Percentiles rank a stretch among this genome's conserved stretches.
These are phyloP conservation scores for Amiota communis DNA, from an alignment of 2,888 invertebrate species.

Conservation along the genomic window DNA sequence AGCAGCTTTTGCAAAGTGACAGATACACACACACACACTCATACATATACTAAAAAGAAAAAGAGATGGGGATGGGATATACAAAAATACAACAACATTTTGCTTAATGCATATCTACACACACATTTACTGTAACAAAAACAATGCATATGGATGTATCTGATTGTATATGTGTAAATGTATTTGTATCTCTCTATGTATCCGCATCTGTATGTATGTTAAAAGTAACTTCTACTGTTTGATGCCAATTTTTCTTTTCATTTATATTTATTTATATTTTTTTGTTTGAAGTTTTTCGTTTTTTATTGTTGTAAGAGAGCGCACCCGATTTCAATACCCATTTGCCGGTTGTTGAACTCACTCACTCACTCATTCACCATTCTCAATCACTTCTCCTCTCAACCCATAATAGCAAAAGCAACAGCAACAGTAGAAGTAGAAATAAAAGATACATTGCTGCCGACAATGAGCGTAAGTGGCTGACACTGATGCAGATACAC, in stretches of 20 bases:
- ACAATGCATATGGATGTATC: neutral
- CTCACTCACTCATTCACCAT: no score
- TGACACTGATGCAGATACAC: neutral
- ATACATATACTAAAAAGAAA: constrained; percentile 17
- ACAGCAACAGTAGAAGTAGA: neutral
- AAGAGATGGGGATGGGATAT: constrained; percentile 1
- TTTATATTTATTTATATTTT: constrained; percentile 34
- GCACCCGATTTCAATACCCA: constrained; percentile 36
- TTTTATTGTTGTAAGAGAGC: neutral
- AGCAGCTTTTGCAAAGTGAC: constrained; percentile 25
- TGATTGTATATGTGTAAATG: constrained; percentile 44
- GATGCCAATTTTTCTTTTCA: constrained; percentile 61
- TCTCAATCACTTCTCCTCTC: no score
- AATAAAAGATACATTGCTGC: neutral
- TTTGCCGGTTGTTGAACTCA: constrained; percentile 65
- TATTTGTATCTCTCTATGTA: constrained; percentile 42
- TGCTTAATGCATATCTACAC: neutral
- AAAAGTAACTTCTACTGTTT: constrained; percentile 63
- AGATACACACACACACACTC: constrained; percentile 14
- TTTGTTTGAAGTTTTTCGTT: neutral
- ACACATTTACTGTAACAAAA: neutral
- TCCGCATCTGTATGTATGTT: constrained; percentile 11
- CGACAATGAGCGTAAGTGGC: constrained; percentile 12
- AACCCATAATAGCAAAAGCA: neutral
- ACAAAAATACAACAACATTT: constrained; percentile 8